These are phyloP conservation scores for Notodonta dromedarius DNA, from an alignment of 2,888 invertebrate species.

Conservation along the genomic window DNA sequence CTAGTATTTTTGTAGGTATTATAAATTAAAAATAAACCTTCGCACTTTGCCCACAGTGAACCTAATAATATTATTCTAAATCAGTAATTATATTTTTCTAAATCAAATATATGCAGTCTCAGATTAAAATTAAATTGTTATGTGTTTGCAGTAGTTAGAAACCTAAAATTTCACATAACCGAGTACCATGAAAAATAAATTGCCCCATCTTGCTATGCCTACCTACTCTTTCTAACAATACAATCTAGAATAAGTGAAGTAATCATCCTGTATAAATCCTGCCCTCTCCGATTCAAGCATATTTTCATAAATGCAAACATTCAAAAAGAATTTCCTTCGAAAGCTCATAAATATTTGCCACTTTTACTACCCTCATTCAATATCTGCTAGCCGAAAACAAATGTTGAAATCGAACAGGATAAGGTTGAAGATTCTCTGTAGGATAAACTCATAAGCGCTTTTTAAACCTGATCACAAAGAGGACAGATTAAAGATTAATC, in stretches of 20 bases:
- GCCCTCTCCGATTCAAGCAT: conserved; percentile 77
- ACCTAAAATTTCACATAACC: too few species aligned
- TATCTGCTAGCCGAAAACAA: conserved; percentile 33
- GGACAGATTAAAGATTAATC: conserved; percentile 81
- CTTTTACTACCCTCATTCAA: conserved; percentile 70
- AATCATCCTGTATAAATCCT: conserved; percentile 46
- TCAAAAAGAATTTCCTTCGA: conserved; percentile 82
- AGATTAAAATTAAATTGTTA: too few species aligned
- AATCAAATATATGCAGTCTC: too few species aligned
- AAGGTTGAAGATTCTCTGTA: conserved; percentile 41
- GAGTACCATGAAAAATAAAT: too few species aligned
- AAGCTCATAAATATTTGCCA: conserved; percentile 83
- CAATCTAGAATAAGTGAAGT: conserved; percentile 3
- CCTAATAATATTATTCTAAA: too few species aligned
- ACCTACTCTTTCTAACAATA: background rate
- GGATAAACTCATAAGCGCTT: conserved; percentile 68
- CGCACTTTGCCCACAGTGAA: too few species aligned
- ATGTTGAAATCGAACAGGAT: conserved; percentile 32
- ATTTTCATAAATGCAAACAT: conserved; percentile 85
- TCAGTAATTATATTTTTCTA: too few species aligned
- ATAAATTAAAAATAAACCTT: too few species aligned
- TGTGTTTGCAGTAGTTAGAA: too few species aligned
- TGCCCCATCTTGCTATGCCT: too few species aligned
- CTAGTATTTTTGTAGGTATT: too few species aligned
- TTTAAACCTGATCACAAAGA: conserved; percentile 70